A percentile compares a stretch with the other conserved stretches of the same genome.
phyloP scores from a whole-genome alignment of 2,113 vertebrate species.

The Psammodynastes pulverulentus region DNA sequence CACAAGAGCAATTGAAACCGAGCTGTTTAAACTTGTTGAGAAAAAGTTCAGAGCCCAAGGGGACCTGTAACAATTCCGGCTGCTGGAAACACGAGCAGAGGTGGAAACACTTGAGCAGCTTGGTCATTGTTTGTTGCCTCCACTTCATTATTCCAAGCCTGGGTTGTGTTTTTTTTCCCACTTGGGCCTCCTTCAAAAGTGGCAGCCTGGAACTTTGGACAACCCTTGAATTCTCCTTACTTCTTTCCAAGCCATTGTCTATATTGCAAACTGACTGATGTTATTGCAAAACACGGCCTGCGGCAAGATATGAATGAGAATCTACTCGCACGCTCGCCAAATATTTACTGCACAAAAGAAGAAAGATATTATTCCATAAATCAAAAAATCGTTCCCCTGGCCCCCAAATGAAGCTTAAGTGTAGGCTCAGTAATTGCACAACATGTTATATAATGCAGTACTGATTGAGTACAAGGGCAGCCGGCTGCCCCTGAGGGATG shows the following conservation, averaged over 20 bases:
- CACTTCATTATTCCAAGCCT: constrained; percentile 36
- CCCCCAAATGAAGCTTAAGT: constrained; percentile 46
- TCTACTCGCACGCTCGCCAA: constrained; percentile 47
- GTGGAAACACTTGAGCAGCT: constrained; percentile 35
- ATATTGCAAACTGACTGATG: constrained; percentile 43
- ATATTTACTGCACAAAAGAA: constrained; percentile 60
- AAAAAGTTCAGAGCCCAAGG: constrained; percentile 45
- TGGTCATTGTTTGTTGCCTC: constrained; percentile 34
- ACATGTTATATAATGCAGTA: background rate
- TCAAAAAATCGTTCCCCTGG: constrained; percentile 58
- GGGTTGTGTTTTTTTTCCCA: constrained; percentile 19
- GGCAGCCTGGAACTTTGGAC: constrained; percentile 27
- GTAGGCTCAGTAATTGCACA: constrained; percentile 19
- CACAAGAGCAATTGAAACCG: background rate
- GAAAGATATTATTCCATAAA: constrained; percentile 70
- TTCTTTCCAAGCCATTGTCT: constrained; percentile 54
- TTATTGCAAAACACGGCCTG: constrained; percentile 54
- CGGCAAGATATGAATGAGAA: constrained; percentile 61
- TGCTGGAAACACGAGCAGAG: constrained; percentile 10
- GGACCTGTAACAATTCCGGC: background rate
- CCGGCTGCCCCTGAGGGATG: background rate
- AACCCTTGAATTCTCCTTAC: constrained; percentile 41
- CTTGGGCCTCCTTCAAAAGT: constrained; percentile 24
- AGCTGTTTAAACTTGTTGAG: constrained; percentile 33
- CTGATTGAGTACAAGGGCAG: background rate